Percentiles rank a stretch among this genome's conserved stretches.
These are phyloP conservation scores for Pipra filicauda DNA, from an alignment of 2,113 vertebrate species.

Conservation along the genomic window DNA sequence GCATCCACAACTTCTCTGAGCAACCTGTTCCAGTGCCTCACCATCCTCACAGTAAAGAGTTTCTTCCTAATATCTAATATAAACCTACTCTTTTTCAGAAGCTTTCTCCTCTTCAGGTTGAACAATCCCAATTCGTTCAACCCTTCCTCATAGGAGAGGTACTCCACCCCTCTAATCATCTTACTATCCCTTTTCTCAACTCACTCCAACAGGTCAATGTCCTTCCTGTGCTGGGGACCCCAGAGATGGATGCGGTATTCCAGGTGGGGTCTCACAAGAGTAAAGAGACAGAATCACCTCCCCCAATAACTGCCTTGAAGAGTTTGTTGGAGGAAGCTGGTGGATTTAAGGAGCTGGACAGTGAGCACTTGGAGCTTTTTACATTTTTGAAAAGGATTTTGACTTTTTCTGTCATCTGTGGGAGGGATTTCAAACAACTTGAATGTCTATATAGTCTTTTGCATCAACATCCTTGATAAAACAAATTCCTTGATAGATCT, in stretches of 20 bases:
- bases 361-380: background rate
- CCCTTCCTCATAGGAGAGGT: background rate
- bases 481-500: background rate
- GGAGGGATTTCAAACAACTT: background rate
- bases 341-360: background rate
- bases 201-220: background rate
- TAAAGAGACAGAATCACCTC: background rate
- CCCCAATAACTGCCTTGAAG: background rate
- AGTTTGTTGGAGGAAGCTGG: background rate
- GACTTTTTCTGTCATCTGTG: background rate
- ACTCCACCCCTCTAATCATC: background rate
- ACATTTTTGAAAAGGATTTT: background rate
- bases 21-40: background rate
- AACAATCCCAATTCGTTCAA: background rate
- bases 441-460: background rate
- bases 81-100: background rate
- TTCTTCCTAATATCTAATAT: background rate
- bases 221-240: background rate
- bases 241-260: background rate
- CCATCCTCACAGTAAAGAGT: background rate
- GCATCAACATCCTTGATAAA: background rate
- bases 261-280: background rate
- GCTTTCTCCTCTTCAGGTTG: background rate
- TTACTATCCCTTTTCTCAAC: background rate
- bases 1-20: background rate